phyloP scores from a whole-genome alignment of 2,888 invertebrate genomes.

The Campoplex capitator region DNA sequence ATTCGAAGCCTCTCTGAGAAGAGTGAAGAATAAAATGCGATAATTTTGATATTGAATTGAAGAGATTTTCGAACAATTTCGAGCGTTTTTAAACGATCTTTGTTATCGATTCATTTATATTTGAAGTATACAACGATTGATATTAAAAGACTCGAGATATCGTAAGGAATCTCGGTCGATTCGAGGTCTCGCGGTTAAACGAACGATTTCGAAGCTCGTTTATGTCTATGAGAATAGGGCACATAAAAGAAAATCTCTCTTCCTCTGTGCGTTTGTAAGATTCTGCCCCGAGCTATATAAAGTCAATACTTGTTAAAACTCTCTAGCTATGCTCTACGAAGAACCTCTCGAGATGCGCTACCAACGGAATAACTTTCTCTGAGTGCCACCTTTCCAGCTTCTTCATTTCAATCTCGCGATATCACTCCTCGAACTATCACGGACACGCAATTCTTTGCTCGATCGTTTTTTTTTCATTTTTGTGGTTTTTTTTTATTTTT shows the following conservation, averaged over 20 bases:
- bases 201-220: constrained; percentile 7
- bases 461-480: too few species aligned
- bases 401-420: constrained; percentile 50
- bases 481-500: too few species aligned
- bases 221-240: constrained; percentile 24
- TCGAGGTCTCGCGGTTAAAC: constrained; percentile 10
- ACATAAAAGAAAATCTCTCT: constrained; percentile 43
- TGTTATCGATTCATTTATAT: too few species aligned
- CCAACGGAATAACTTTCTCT: constrained; percentile 56
- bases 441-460: constrained; percentile 22
- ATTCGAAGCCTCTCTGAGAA: too few species aligned
- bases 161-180: constrained; percentile 16
- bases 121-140: not conserved
- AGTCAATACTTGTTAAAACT: constrained; percentile 62
- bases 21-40: too few species aligned
- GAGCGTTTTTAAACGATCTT: not conserved
- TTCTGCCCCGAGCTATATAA: constrained; percentile 24
- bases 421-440: constrained; percentile 30
- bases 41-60: too few species aligned
- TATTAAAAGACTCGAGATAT: not conserved
- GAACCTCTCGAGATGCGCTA: constrained; percentile 55
- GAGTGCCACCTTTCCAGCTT: constrained; percentile 54
- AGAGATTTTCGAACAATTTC: too few species aligned
- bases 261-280: constrained; percentile 26
- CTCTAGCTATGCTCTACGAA: constrained; percentile 48